These are phyloP conservation scores for Orientallactaga sibirica DNA, from an alignment of 2,797 vertebrate genomes.

Conservation along the genomic window DNA sequence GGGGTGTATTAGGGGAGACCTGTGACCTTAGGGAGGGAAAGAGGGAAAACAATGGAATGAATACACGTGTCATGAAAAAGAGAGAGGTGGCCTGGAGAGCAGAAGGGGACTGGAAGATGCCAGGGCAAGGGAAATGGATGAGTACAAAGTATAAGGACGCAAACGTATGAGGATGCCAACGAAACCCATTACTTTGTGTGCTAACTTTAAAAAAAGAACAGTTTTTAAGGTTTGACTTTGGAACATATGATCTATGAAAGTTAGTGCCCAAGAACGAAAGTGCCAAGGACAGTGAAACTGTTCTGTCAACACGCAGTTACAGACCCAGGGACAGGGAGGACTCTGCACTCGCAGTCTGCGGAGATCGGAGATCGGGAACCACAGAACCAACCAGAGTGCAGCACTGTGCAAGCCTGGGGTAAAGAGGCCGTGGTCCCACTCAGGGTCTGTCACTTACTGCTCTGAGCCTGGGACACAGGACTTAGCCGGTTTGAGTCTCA, in stretches of 20 bases:
- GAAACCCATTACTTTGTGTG: too few relatives aligned
- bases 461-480: neutral
- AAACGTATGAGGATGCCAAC: neutral
- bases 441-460: neutral
- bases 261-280: neutral
- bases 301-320: neutral
- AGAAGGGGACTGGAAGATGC: neutral
- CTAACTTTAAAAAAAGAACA: neutral
- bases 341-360: neutral
- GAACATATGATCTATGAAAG: slow-evolving; percentile 40
- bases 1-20: neutral
- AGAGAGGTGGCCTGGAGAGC: too few relatives aligned
- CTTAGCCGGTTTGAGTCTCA: slow-evolving; percentile 52
- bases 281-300: neutral
- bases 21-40: neutral
- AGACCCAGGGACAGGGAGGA: neutral
- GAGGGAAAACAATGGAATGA: neutral
- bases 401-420: neutral
- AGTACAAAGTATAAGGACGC: neutral
- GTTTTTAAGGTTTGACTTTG: slow-evolving; percentile 6
- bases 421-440: neutral
- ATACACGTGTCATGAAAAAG: rapidly evolving
- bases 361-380: neutral
- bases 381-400: neutral
- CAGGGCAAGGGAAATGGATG: too few relatives aligned